These are phyloP conservation scores for Halictus rubicundus DNA, from an alignment of 1,140 invertebrate genomes.

Conservation along the genomic window DNA sequence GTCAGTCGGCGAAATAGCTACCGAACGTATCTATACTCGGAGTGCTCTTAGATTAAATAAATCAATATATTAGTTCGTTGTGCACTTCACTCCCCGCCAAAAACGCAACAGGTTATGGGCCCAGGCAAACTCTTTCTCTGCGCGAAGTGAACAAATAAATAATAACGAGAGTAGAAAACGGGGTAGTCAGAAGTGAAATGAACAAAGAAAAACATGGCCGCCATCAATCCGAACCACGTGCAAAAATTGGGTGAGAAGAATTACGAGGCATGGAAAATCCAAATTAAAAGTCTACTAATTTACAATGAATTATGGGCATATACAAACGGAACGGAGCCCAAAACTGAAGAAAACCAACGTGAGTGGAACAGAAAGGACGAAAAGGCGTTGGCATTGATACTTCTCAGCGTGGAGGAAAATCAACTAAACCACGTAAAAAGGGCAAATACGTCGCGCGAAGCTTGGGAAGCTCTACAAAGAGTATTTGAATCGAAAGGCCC, in stretches of 20 bases:
- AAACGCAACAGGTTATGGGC: no score
- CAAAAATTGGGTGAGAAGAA: not conserved
- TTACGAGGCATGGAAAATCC: not conserved
- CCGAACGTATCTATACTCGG: no score
- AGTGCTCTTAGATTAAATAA: no score
- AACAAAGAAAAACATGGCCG: no score
- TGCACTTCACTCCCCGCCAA: no score
- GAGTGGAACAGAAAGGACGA: not conserved
- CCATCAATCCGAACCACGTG: not conserved
- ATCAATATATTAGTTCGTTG: no score
- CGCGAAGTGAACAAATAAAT: no score
- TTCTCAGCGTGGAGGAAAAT: not conserved
- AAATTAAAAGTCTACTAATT: not conserved
- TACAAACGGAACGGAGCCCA: not conserved
- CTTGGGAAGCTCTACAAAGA: not conserved
- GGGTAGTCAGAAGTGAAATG: no score
- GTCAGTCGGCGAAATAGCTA: no score
- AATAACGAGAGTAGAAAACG: no score
- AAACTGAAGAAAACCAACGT: not conserved
- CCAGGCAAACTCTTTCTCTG: no score
- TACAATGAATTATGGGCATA: constrained; percentile 7
- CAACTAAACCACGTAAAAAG: constrained; percentile 12
- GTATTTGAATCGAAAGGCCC: constrained; percentile 5
- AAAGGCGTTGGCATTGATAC: not conserved
- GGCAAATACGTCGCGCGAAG: not conserved